phyloP scores from a whole-genome alignment of 2,888 invertebrate species.

The Scaptomyza polygonia region DNA sequence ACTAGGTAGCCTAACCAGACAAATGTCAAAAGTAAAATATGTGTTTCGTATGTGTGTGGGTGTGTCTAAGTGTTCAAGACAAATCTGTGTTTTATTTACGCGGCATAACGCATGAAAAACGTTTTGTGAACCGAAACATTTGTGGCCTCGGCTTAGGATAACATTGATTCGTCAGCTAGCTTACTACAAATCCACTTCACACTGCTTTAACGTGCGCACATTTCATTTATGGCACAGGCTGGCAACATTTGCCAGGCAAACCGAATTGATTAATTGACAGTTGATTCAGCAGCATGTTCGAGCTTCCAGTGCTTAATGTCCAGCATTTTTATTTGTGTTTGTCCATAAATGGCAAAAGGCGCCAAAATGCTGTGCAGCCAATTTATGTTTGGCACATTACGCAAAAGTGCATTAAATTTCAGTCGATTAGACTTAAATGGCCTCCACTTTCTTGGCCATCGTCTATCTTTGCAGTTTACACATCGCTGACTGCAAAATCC shows the following conservation, averaged over 20 bases:
- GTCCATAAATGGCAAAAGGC: conserved; percentile 35
- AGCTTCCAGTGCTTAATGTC: conserved; percentile 31
- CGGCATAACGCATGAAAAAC: conserved; percentile 34
- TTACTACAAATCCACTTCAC: background rate
- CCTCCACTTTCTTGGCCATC: conserved; percentile 43
- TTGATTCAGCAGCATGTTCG: conserved; percentile 64
- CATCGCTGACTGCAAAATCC: conserved; percentile 62
- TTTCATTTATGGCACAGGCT: conserved; percentile 67
- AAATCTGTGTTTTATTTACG: conserved; percentile 67
- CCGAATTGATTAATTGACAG: conserved; percentile 78
- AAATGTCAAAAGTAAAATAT: conserved; percentile 63
- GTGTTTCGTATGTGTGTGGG: conserved; percentile 16
- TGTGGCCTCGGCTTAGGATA: conserved; percentile 44
- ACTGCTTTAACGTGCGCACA: conserved; percentile 51
- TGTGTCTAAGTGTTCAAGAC: conserved; percentile 15
- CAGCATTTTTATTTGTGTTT: conserved; percentile 37
- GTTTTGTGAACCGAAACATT: conserved; percentile 60
- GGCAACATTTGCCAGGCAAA: conserved; percentile 36
- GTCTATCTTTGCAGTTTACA: conserved; percentile 69
- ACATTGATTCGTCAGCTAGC: conserved; percentile 13
- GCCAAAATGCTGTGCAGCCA: conserved; percentile 7
- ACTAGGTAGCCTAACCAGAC: conserved; percentile 44
- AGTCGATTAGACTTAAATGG: conserved; percentile 55
- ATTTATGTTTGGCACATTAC: conserved; percentile 48
- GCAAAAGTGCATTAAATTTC: conserved; percentile 68